These are phyloP conservation scores for Lysiphlebus fabarum DNA, from an alignment of 1,140 invertebrate species.

Conservation along the genomic window DNA sequence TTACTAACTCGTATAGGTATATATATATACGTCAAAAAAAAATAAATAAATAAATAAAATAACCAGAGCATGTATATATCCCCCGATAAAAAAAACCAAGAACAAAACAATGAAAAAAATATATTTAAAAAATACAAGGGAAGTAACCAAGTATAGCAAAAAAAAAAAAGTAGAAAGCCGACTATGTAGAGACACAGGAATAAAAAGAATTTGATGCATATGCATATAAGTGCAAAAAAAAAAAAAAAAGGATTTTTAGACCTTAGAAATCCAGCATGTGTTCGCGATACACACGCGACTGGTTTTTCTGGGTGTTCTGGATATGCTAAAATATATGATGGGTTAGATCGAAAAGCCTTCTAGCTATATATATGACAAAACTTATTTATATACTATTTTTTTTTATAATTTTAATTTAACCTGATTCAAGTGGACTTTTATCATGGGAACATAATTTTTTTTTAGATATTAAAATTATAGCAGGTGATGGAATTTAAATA, in stretches of 20 bases:
- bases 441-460: constrained; percentile 25
- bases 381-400: too few relatives aligned
- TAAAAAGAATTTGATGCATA: constrained; percentile 12
- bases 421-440: background rate
- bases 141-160: background rate
- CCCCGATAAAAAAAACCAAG: too few relatives aligned
- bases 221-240: constrained; percentile 6
- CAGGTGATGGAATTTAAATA: constrained; percentile 28
- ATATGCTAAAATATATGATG: constrained; percentile 17
- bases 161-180: constrained; percentile 2
- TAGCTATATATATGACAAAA: too few relatives aligned
- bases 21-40: too few relatives aligned
- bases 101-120: background rate
- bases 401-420: too few relatives aligned
- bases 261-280: constrained; percentile 14
- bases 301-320: constrained; percentile 18
- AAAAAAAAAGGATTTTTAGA: constrained; percentile 3
- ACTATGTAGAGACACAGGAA: constrained; percentile 10
- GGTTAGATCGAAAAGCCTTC: too few relatives aligned
- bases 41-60: too few relatives aligned
- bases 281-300: constrained; percentile 16
- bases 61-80: too few relatives aligned
- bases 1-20: background rate
- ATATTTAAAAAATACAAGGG: constrained; percentile 5
- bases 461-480: constrained; percentile 2